Conservation (phyloP, 2,888 invertebrate species). For the Altica lythri region DNA sequence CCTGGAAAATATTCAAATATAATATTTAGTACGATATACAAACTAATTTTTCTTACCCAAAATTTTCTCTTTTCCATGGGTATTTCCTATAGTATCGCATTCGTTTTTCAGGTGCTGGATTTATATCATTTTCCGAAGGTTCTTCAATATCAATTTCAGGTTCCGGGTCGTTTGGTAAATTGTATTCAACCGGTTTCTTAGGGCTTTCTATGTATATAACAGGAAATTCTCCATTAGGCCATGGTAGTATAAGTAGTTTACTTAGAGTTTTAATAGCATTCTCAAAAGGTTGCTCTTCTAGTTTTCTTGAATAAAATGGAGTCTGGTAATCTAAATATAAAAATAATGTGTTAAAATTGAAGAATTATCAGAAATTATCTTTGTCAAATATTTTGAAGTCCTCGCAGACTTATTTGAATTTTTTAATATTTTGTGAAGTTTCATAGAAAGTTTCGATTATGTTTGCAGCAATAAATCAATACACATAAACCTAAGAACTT, state of each 20-base stretch:
- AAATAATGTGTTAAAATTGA: too few species aligned
- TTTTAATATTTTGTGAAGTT: too few species aligned
- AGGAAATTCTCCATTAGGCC: conserved; percentile 51
- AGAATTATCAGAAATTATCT: too few species aligned
- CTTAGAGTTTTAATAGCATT: conserved; percentile 36
- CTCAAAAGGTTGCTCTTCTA: conserved; percentile 36
- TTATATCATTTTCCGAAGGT: conserved; percentile 14
- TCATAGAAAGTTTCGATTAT: too few species aligned
- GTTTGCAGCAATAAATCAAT: too few species aligned
- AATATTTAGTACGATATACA: conserved; percentile 14
- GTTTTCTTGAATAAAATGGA: conserved; percentile 8
- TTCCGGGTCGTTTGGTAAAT: not conserved
- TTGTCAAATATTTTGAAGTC: too few species aligned
- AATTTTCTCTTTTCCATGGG: conserved; percentile 67
- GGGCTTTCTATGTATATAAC: conserved; percentile 51
- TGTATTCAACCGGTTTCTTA: not conserved
- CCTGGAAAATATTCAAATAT: conserved; percentile 39
- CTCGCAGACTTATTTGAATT: too few species aligned
- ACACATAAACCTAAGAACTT: too few species aligned
- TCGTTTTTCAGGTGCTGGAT: conserved; percentile 54
- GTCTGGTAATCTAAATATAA: too few species aligned
- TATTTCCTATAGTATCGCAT: conserved; percentile 66
- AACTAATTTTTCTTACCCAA: conserved; percentile 33
- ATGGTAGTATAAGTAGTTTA: conserved; percentile 47
- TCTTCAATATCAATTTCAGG: not conserved